phyloP scores from a whole-genome alignment of 1,140 invertebrate species.

The Chrysoperla carnea region DNA sequence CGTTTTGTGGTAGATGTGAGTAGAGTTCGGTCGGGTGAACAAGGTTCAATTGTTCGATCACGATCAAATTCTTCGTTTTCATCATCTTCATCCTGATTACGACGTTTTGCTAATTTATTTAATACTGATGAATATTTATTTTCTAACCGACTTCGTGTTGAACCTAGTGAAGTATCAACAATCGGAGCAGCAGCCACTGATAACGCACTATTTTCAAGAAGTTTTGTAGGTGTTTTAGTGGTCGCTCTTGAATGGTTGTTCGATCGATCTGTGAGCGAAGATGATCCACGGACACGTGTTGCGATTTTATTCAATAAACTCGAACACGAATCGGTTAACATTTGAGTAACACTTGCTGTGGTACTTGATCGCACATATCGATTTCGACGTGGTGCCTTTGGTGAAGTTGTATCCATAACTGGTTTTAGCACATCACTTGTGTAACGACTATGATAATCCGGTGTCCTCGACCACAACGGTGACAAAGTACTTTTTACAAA shows the following conservation, averaged over 20 bases:
- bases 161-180: constrained; percentile 18
- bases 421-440: no score
- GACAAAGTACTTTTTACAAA: not conserved
- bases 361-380: constrained; percentile 55
- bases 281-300: constrained; percentile 48
- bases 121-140: constrained; percentile 56
- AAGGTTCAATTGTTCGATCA: constrained; percentile 45
- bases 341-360: constrained; percentile 63
- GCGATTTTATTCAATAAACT: constrained; percentile 62
- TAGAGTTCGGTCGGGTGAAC: constrained; percentile 16
- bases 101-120: constrained; percentile 40
- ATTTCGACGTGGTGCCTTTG: constrained; percentile 28
- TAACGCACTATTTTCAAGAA: constrained; percentile 6
- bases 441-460: no score
- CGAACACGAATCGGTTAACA: constrained; percentile 67
- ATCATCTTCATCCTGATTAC: constrained; percentile 22
- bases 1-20: constrained; percentile 25
- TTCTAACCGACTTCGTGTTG: constrained; percentile 43
- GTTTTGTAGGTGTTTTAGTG: constrained; percentile 20
- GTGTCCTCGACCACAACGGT: not conserved
- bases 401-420: constrained; percentile 7
- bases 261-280: constrained; percentile 16
- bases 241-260: constrained; percentile 9
- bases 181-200: not conserved
- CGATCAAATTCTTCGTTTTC: constrained; percentile 23